These are phyloP conservation scores for Polyommatus iphigenia DNA, from an alignment of 2,888 invertebrate genomes.

Conservation along the genomic window DNA sequence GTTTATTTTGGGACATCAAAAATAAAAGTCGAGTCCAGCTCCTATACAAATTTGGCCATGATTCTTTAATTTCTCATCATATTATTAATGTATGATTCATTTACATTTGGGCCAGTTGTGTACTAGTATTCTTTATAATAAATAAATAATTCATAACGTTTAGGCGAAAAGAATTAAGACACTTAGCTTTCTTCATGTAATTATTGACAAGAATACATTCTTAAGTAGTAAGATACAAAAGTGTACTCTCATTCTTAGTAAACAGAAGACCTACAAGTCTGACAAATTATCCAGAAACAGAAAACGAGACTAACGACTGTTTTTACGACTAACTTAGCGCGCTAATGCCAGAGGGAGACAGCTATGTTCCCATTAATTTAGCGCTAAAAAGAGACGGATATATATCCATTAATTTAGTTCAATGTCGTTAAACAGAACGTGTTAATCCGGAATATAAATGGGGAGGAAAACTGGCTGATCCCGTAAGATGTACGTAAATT, in stretches of 20 bases:
- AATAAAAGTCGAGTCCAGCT: too few species aligned
- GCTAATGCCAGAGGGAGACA: not conserved
- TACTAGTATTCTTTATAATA: too few species aligned
- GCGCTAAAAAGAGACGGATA: slow-evolving; percentile 20
- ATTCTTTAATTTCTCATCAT: not conserved
- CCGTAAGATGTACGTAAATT: slow-evolving; percentile 38
- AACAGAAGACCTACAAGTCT: not conserved
- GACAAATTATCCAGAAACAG: slow-evolving; percentile 11
- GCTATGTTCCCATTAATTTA: slow-evolving; percentile 2
- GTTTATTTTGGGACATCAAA: too few species aligned
- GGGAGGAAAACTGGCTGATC: slow-evolving; percentile 38
- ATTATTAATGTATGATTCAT: not conserved
- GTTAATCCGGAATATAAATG: slow-evolving; percentile 37
- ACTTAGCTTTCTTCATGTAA: not conserved
- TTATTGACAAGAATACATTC: not conserved
- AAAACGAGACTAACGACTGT: slow-evolving; percentile 17
- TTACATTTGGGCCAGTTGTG: not conserved
- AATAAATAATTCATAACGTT: too few species aligned
- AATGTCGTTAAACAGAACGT: slow-evolving; percentile 30
- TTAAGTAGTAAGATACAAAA: not conserved
- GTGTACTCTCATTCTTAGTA: not conserved
- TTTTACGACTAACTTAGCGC: slow-evolving; percentile 15
- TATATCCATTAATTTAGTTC: slow-evolving; percentile 26
- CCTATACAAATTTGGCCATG: too few species aligned
- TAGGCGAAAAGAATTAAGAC: not conserved